These are phyloP conservation scores for Stegophylla sp. DNA, from an alignment of 2,888 invertebrate genomes.

Conservation along the genomic window DNA sequence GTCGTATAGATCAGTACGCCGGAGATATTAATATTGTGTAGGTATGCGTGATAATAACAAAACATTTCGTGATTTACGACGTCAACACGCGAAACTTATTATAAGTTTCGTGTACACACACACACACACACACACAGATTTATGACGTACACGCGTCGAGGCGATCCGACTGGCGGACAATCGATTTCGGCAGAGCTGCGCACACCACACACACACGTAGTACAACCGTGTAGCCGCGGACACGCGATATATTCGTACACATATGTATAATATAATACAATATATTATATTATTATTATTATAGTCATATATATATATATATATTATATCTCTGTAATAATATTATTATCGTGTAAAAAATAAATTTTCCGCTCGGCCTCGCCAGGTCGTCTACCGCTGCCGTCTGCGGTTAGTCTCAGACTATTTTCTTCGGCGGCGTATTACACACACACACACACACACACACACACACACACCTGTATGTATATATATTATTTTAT, in stretches of 20 bases:
- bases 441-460: conserved; percentile 3
- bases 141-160: not conserved
- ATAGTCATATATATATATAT: too few species aligned
- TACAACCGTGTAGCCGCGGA: too few species aligned
- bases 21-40: too few species aligned
- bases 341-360: conserved; percentile 10
- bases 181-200: conserved; percentile 13
- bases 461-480: not conserved
- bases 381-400: not conserved
- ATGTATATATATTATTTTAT: conserved; percentile 37
- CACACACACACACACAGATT: not conserved
- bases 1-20: too few species aligned
- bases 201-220: not conserved
- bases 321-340: not conserved
- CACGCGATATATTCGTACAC: too few species aligned
- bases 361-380: conserved; percentile 2
- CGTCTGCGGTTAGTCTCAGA: not conserved
- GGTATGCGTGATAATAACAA: too few species aligned
- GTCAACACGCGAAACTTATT: not conserved
- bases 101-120: not conserved
- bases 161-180: not conserved
- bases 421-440: conserved; percentile 18
- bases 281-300: not conserved
- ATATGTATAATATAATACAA: not conserved
- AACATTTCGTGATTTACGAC: too few species aligned